These are phyloP conservation scores for Formica selysi DNA, from an alignment of 1,140 invertebrate species.

Conservation along the genomic window DNA sequence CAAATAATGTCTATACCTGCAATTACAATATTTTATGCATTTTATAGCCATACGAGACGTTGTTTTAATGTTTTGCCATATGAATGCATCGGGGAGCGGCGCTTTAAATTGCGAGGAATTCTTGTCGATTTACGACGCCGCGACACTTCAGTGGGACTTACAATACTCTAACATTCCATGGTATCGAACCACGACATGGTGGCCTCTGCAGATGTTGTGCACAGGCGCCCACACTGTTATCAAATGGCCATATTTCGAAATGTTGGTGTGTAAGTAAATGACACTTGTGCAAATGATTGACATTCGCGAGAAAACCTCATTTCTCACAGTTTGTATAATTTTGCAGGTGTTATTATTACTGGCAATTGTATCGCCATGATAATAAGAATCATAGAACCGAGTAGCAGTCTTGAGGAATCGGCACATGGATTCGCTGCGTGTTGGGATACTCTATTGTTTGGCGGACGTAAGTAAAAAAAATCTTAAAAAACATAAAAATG, in stretches of 20 bases:
- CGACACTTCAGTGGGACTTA: constrained; percentile 91
- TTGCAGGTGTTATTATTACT: constrained; percentile 89
- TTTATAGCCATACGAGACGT: constrained; percentile 91
- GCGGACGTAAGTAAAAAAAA: constrained; percentile 88
- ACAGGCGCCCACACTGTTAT: constrained; percentile 89
- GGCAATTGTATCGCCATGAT: constrained; percentile 91
- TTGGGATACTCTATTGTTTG: constrained; percentile 92
- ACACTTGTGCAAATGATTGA: not conserved
- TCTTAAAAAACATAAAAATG: constrained; percentile 19
- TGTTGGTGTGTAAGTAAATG: constrained; percentile 90
- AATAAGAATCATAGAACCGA: constrained; percentile 86
- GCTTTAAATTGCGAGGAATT: constrained; percentile 92
- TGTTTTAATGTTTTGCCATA: constrained; percentile 93
- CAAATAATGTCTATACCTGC: not conserved
- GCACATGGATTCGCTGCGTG: constrained; percentile 89
- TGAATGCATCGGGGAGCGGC: constrained; percentile 90
- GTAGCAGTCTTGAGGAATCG: constrained; percentile 87
- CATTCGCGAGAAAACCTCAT: not conserved
- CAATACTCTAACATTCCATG: constrained; percentile 90
- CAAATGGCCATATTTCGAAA: constrained; percentile 91
- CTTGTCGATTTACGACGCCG: constrained; percentile 92
- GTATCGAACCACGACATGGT: constrained; percentile 88
- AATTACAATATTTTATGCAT: constrained; percentile 16
- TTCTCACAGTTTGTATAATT: constrained; percentile 4
- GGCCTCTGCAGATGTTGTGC: constrained; percentile 88